These are phyloP conservation scores for Aspiorhynchus laticeps DNA, from an alignment of 2,113 vertebrate genomes.

Conservation along the genomic window DNA sequence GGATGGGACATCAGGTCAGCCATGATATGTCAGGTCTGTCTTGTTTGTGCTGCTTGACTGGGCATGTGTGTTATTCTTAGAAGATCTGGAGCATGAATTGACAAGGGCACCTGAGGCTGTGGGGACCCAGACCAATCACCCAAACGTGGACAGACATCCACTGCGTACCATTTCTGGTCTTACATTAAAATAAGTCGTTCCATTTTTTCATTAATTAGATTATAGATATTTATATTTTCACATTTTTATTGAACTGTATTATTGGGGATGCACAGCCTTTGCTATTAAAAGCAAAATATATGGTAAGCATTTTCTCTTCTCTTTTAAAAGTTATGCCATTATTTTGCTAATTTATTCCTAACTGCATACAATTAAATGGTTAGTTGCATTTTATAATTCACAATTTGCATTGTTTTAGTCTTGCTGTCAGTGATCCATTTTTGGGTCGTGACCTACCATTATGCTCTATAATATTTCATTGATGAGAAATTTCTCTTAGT, in stretches of 20 bases:
- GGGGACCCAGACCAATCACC: neutral
- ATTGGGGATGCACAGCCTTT: neutral
- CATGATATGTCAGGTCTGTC: slow-evolving; percentile 30
- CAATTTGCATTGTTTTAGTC: neutral
- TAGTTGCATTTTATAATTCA: neutral
- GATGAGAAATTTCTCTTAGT: neutral
- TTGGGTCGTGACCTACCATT: neutral
- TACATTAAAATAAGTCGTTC: neutral
- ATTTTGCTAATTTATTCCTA: neutral
- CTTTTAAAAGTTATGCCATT: neutral
- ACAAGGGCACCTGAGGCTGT: slow-evolving; percentile 52
- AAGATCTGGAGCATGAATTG: slow-evolving; percentile 48
- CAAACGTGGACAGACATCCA: neutral
- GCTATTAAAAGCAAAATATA: neutral
- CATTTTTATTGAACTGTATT: neutral
- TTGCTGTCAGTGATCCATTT: neutral
- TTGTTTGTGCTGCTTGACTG: slow-evolving; percentile 52
- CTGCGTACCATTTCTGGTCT: neutral
- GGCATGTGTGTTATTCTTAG: slow-evolving; percentile 48
- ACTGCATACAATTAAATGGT: neutral
- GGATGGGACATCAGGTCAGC: neutral
- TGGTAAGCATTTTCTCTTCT: neutral
- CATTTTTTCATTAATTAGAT: neutral
- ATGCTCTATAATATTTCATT: neutral
- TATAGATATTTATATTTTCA: neutral